Percentiles rank a stretch among this genome's conserved stretches.
Evolutionary conservation across 2,113 vertebrate genomes (phyloP).

Genomic region (Actinemys pallida): DNA sequence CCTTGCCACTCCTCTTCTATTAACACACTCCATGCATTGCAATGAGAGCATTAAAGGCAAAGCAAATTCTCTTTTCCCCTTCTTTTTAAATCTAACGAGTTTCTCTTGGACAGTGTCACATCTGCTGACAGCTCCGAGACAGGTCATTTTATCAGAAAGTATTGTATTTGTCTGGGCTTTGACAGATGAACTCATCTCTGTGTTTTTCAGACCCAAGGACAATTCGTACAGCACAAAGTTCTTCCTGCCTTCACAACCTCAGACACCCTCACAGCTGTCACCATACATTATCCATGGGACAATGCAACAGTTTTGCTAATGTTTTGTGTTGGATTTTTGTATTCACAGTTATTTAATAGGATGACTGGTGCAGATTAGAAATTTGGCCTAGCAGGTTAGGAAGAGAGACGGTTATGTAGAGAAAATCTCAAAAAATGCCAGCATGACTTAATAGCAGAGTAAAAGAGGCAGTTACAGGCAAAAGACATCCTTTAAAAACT

Average conservation of each 20-base stretch:
- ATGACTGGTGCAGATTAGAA: neutral
- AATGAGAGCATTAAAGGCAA: neutral
- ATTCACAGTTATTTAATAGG: accelerated
- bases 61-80: neutral
- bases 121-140: neutral
- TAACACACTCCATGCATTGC: neutral
- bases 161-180: accelerated
- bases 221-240: neutral
- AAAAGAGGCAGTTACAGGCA: neutral
- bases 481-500: neutral
- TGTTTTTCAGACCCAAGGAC: neutral
- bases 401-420: accelerated
- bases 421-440: neutral
- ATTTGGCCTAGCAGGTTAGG: neutral
- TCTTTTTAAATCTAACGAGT: accelerated
- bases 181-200: neutral
- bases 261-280: neutral
- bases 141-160: neutral
- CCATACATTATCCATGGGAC: neutral
- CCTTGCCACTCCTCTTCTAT: neutral
- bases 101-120: neutral
- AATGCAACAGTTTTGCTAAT: neutral
- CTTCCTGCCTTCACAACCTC: neutral
- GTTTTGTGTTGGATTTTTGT: neutral
- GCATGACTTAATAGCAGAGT: neutral